Conservation (phyloP, 2,888 invertebrate genomes). For the Melanotus villosus region DNA sequence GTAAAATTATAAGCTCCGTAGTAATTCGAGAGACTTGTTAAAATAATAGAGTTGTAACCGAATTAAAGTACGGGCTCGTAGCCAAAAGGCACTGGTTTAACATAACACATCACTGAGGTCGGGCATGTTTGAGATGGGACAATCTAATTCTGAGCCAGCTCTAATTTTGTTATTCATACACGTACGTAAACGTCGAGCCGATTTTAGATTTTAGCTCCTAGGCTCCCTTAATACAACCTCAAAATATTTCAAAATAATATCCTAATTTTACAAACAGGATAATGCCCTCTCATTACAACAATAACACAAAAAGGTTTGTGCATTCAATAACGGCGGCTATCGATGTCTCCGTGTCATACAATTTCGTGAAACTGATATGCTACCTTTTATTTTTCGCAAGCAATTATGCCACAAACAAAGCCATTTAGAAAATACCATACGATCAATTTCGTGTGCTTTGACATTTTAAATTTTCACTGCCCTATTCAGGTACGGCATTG, state of each 20-base stretch:
- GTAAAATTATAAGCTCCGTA: constrained; percentile 45
- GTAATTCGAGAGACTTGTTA: constrained; percentile 50
- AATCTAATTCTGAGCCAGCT: constrained; percentile 42
- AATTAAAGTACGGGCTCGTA: constrained; percentile 59
- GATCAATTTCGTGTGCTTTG: constrained; percentile 49
- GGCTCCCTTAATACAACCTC: no score
- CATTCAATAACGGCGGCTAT: constrained; percentile 45
- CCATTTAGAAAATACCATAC: constrained; percentile 50
- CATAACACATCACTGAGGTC: constrained; percentile 44
- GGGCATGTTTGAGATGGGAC: constrained; percentile 44
- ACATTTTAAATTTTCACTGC: constrained; percentile 47
- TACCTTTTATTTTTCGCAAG: constrained; percentile 51
- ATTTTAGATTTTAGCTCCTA: no score
- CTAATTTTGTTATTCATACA: constrained; percentile 39
- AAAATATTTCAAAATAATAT: constrained; percentile 1
- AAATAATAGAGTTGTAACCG: constrained; percentile 63
- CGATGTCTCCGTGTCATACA: constrained; percentile 48
- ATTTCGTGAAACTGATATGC: constrained; percentile 49
- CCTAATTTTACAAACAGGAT: no score
- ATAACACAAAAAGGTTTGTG: constrained; percentile 19
- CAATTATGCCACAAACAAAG: constrained; percentile 55
- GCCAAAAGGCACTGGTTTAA: constrained; percentile 51
- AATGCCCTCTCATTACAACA: constrained; percentile 3
- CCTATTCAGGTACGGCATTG: constrained; percentile 37
- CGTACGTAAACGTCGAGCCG: background rate